Conservation (phyloP, 2,888 invertebrate genomes). For the Lithophane ornitopus region DNA sequence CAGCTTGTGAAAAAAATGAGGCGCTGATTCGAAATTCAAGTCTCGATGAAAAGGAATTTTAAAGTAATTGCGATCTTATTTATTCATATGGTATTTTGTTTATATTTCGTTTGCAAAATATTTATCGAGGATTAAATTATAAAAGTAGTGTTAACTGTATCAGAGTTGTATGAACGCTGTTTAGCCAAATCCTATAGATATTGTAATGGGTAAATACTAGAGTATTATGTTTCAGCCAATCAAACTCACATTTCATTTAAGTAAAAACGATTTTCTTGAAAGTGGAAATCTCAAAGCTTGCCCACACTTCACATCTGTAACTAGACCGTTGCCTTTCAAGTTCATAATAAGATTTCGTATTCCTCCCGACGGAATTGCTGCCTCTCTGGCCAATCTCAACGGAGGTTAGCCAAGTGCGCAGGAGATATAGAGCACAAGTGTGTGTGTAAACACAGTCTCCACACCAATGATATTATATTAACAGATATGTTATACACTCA, state of each 20-base stretch:
- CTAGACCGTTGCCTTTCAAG: background rate
- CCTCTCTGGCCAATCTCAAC: too few species aligned
- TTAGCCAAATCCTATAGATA: background rate
- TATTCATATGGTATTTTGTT: background rate
- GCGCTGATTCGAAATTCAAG: conserved; percentile 36
- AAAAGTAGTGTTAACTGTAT: background rate
- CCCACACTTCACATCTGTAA: background rate
- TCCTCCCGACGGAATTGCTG: too few species aligned
- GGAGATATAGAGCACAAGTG: too few species aligned
- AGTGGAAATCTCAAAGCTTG: background rate
- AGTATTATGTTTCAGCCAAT: background rate
- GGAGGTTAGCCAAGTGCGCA: too few species aligned
- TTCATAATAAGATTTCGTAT: background rate
- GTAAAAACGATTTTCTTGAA: background rate
- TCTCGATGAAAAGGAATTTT: conserved; percentile 6
- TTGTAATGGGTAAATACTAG: background rate
- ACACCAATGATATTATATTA: too few species aligned
- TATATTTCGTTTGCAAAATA: conserved; percentile 6
- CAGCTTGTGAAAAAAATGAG: conserved; percentile 37
- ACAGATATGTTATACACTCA: too few species aligned
- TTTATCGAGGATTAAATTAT: background rate
- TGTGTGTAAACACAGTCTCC: too few species aligned
- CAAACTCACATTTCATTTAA: background rate
- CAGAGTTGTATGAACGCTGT: too few species aligned
- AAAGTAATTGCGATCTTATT: conserved; percentile 12